These are phyloP conservation scores for Chroicocephalus ridibundus DNA, from an alignment of 2,113 vertebrate genomes.

Conservation along the genomic window DNA sequence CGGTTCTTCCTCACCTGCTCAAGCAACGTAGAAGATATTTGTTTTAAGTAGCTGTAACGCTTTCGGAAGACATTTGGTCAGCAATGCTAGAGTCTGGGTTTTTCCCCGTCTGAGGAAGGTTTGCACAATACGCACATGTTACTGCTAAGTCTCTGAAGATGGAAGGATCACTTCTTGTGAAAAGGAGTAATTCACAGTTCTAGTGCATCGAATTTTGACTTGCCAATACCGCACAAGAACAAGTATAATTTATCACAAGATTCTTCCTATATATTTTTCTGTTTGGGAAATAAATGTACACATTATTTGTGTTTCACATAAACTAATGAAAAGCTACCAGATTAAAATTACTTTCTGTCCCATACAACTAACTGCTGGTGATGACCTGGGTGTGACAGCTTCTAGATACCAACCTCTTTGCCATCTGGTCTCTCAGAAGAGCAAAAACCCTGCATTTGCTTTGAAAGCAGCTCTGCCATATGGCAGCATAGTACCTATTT, in stretches of 20 bases:
- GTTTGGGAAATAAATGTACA: not conserved
- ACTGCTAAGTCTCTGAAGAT: not conserved
- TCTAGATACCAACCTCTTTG: conserved; percentile 1
- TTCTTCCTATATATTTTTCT: not conserved
- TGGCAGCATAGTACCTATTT: not conserved
- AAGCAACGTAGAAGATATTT: not conserved
- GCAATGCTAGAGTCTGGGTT: not conserved
- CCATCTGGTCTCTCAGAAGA: conserved; percentile 3
- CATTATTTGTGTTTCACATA: not conserved
- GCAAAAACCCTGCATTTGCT: not conserved
- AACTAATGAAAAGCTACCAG: not conserved
- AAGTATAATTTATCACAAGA: not conserved
- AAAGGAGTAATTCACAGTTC: not conserved
- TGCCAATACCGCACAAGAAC: not conserved
- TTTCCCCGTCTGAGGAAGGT: not conserved
- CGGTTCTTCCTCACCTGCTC: not conserved
- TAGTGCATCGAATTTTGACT: not conserved
- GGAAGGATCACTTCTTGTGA: not conserved
- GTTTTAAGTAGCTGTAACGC: not conserved
- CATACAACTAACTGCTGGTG: not conserved
- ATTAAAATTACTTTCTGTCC: not conserved
- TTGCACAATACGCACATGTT: not conserved
- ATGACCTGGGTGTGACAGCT: conserved; percentile 1
- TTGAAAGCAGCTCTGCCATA: not conserved
- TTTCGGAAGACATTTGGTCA: not conserved